A percentile compares a stretch with the other conserved stretches of the same genome.
These are phyloP conservation scores for Dryobates pubescens DNA, from an alignment of 2,797 vertebrate species.

Conservation along the genomic window DNA sequence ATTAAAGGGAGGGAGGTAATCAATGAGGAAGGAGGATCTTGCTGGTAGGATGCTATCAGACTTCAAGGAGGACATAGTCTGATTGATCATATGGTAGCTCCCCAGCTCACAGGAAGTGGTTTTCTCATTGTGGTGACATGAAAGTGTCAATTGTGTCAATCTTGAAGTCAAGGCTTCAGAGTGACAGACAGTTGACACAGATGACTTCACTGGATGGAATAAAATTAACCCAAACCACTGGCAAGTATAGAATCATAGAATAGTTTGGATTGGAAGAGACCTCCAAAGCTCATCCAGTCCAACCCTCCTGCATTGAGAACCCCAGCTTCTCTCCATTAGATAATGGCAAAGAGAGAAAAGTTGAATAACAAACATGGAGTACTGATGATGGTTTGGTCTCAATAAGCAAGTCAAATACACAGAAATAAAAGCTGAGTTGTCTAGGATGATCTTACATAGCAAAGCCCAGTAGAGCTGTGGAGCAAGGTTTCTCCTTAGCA, in stretches of 20 bases:
- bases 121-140: constrained; percentile 8
- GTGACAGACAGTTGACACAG: neutral
- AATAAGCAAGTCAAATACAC: neutral
- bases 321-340: neutral
- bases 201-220: neutral
- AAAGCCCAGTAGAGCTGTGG: neutral
- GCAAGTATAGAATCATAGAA: too few relatives aligned
- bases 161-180: constrained; percentile 5
- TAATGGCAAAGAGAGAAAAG: neutral
- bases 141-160: neutral
- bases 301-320: neutral
- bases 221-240: neutral
- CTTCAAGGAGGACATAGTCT: constrained; percentile 4
- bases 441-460: neutral
- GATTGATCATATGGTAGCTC: neutral
- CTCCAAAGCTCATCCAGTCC: too few relatives aligned
- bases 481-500: neutral
- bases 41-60: constrained; percentile 51
- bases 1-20: constrained; percentile 39
- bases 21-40: constrained; percentile 41
- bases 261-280: too few relatives aligned
- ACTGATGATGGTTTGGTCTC: neutral
- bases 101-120: neutral
- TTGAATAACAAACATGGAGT: neutral
- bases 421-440: neutral